Base-by-base conservation (phyloP, 2,888 invertebrate species). In the Cancer borealis region DNA sequence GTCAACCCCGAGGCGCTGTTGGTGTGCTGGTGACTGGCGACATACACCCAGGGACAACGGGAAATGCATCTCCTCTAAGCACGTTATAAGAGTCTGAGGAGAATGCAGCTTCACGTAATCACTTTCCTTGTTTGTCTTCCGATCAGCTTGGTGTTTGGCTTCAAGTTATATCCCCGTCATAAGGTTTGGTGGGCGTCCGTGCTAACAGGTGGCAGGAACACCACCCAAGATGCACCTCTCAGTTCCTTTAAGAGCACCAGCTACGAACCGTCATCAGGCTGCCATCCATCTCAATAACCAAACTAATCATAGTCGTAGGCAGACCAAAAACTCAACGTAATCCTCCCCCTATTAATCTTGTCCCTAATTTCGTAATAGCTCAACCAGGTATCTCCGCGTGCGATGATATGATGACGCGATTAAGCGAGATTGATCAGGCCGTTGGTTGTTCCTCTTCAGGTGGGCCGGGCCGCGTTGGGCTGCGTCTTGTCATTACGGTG, bases 331-430 rank as follows among this genome's bases (percentile, higher is more conserved):
- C 79, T 79, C 79, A 30, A 30, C 79, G 79, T 79, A 79, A 79
- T 79, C 79, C 79, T 79, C 30, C 12, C 79, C 79, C 79, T 79
- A 79, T 79, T 79, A 79, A 79, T 79, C 79, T 79, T 79, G 30
- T 26, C 79, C 30, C 79, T 79, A 79, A 79, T 79, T 79, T 79
- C 79, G 79, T 79, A 79, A 79, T 79, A 79, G 79, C 79, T 79
- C 79, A 79, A 79, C 79, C 79, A 79, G 79, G 79, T 30, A 79
- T 30, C 79, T 79, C 79, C 30, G 79, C 79, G 79, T 30, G 79
- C 79, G 79, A 79, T 79, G 79, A 79, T 79, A 79, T 30, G 79
- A 79, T 79, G 79, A 79, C 79, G 79, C 79, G 79, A 79, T 79
- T 79, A 73, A 79, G 79, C 79, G 79, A 79, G 79, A 79, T 79